Base-by-base conservation (phyloP, 2,888 invertebrate species). In the Philereme transversata region DNA sequence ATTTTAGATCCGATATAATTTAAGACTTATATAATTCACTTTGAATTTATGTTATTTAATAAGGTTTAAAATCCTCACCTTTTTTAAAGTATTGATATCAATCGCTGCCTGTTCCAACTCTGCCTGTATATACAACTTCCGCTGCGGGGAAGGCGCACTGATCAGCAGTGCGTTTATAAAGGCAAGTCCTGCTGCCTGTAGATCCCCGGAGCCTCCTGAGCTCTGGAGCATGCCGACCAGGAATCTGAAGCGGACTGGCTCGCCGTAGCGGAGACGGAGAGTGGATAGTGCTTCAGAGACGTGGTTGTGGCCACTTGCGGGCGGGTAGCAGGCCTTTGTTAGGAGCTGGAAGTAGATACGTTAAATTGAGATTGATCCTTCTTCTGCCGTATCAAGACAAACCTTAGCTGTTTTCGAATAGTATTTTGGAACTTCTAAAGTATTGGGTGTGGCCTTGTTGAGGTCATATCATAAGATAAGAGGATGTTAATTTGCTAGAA, bases 251-350 rank as follows among this genome's bases (percentile, higher is more conserved):
- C 98, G 94, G 5, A 98, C 98, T 0, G 98, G 98, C 82, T 99
- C 98, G 4, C 97, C 98, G 80, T 97, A 97, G 62, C 97, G 94
- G 5, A 98, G 92, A 43, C 98, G 93, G 55, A 98, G 93, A 0
- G 98, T 97, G 0, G 98, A 97, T 69, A 98, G 94, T 0, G 98
- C 97, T 84, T 98, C 98, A 0, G 98, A 96, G 10, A 98, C 97
- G 67, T 97, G 95, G 44, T 95, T 94, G 87, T 98, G 97, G 0
- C 98, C 98, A 57, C 93, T 94, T 0, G 94, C 94, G 6, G 95
- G 94, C 9, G 95, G 89, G 64, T 96, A 96, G 82, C 98, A 97
- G 11, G 97, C 95, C 80, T 96, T 95, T 51, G 97, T 97, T 71
- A 98, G 93, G 48, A 98, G 93, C 96, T 97, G 91, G 2, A 93